These are phyloP conservation scores for Poeciliopsis retropinna DNA, from an alignment of 2,113 vertebrate species.

Conservation along the genomic window DNA sequence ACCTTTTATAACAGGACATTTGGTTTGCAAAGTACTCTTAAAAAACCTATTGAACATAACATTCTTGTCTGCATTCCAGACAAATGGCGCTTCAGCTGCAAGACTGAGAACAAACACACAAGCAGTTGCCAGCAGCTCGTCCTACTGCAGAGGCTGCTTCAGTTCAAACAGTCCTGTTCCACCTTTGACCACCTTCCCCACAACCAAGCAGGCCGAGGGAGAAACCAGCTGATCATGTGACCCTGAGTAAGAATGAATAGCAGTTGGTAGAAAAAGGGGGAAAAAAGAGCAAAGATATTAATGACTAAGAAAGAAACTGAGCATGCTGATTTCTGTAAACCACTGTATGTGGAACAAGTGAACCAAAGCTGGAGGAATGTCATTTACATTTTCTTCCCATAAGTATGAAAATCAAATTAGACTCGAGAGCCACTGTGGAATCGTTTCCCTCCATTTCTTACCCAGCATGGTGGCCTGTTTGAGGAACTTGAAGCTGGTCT, in stretches of 20 bases:
- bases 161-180: constrained; percentile 97
- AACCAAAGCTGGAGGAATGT: background rate
- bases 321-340: background rate
- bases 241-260: constrained; percentile 72
- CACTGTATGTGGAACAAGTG: background rate
- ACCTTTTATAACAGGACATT: background rate
- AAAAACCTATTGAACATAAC: background rate
- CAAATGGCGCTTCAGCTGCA: background rate
- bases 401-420: background rate
- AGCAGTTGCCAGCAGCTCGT: background rate
- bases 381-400: background rate
- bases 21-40: background rate
- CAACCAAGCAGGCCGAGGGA: constrained; percentile 93
- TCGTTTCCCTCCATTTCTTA: constrained; percentile 25
- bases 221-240: constrained; percentile 87
- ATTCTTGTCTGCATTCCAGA: background rate
- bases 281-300: background rate
- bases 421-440: no score
- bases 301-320: background rate
- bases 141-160: constrained; percentile 90
- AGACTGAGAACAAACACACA: background rate
- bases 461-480: constrained; percentile 87
- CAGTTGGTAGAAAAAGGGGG: no score
- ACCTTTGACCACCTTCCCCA: constrained; percentile 93
- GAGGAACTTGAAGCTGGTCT: constrained; percentile 95